These are phyloP conservation scores for Leptinotarsa tumamoca DNA, from an alignment of 2,888 invertebrate genomes.

Conservation along the genomic window DNA sequence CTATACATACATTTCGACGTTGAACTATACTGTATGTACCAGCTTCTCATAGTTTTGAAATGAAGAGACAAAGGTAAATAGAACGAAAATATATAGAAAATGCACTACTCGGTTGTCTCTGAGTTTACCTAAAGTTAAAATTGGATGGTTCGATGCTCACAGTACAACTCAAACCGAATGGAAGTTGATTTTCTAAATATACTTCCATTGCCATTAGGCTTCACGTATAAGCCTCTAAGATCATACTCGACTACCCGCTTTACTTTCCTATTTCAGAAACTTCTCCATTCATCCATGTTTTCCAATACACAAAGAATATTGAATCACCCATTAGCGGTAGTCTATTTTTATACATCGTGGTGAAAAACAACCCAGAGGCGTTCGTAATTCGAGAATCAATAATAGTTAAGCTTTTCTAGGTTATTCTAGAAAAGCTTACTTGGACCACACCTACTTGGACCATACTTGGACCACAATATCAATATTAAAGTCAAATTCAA, in stretches of 20 bases:
- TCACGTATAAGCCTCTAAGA: background rate
- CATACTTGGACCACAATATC: too few relatives aligned
- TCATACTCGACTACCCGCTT: slow-evolving; percentile 1
- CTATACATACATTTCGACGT: too few relatives aligned
- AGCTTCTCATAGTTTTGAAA: too few relatives aligned
- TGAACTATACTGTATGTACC: too few relatives aligned
- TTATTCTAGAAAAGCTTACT: too few relatives aligned
- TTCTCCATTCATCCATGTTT: background rate
- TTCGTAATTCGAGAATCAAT: too few relatives aligned
- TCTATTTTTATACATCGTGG: background rate
- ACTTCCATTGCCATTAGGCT: slow-evolving; percentile 7
- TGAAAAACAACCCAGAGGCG: background rate
- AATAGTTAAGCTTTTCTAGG: too few relatives aligned
- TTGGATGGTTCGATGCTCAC: background rate
- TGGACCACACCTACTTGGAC: too few relatives aligned
- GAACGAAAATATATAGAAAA: too few relatives aligned
- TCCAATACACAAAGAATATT: background rate
- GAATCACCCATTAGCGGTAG: background rate
- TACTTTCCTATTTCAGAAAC: background rate
- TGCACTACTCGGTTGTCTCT: too few relatives aligned
- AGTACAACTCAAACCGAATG: background rate
- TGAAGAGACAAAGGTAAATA: too few relatives aligned
- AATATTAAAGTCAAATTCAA: too few relatives aligned
- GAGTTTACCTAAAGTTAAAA: background rate
- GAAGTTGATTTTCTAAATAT: background rate